Conservation (phyloP, 2,888 invertebrate genomes). For the Clistopyga incitator region DNA sequence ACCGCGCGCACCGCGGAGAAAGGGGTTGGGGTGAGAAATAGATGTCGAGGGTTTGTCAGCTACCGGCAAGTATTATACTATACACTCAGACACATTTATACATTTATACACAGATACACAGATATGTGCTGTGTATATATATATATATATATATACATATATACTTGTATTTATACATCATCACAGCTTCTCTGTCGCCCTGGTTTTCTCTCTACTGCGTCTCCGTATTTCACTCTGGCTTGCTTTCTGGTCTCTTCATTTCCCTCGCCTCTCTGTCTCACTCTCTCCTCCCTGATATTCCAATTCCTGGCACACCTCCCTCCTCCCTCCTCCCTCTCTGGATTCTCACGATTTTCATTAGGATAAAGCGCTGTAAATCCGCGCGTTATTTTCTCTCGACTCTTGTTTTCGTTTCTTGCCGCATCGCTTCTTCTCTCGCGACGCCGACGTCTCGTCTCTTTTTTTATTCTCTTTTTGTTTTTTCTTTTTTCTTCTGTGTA, state of each 20-base stretch:
- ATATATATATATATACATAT: conserved; percentile 2
- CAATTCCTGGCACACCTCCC: conserved; percentile 71
- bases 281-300: conserved; percentile 74
- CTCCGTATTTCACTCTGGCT: conserved; percentile 36
- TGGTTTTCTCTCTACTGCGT: conserved; percentile 27
- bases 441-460: conserved; percentile 48
- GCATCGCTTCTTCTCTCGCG: conserved; percentile 69
- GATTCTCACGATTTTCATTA: conserved; percentile 79
- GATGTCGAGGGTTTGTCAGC: conserved; percentile 83
- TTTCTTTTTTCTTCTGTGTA: too few species aligned
- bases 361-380: conserved; percentile 79
- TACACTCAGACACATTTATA: conserved; percentile 67
- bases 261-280: conserved; percentile 26
- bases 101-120: conserved; percentile 26
- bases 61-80: conserved; percentile 80
- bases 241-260: conserved; percentile 25
- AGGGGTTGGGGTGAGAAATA: conserved; percentile 76
- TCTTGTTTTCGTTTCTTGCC: conserved; percentile 70
- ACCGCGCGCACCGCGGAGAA: conserved; percentile 56
- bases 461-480: background rate
- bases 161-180: conserved; percentile 30
- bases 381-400: conserved; percentile 67
- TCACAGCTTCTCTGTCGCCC: conserved; percentile 46
- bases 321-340: conserved; percentile 57
- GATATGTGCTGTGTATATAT: background rate